These are phyloP conservation scores for Phocides pigmalion DNA, from an alignment of 1,140 invertebrate species.

Conservation along the genomic window DNA sequence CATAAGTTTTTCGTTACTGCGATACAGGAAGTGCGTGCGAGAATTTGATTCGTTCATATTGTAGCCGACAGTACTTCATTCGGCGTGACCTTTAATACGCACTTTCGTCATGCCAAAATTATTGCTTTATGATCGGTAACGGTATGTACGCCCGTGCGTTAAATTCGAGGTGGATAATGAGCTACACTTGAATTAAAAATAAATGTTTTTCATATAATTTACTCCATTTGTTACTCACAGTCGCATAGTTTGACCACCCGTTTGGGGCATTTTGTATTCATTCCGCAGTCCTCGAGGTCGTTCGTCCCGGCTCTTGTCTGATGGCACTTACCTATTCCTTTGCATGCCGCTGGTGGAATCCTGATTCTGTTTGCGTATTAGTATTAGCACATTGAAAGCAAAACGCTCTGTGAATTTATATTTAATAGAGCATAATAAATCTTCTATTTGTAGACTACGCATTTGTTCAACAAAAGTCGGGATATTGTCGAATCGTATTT, in stretches of 20 bases:
- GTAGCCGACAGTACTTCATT: slow-evolving; percentile 37
- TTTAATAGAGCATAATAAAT: slow-evolving; percentile 29
- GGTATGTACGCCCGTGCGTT: background rate
- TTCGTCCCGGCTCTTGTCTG: slow-evolving; percentile 78
- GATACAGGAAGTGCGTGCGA: slow-evolving; percentile 72
- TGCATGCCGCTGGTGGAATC: slow-evolving; percentile 61
- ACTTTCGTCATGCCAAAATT: slow-evolving; percentile 38
- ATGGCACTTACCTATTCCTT: slow-evolving; percentile 66
- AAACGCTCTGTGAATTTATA: slow-evolving; percentile 57
- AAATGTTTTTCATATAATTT: slow-evolving; percentile 39
- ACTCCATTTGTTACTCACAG: slow-evolving; percentile 39
- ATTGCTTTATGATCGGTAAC: slow-evolving; percentile 33
- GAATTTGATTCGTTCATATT: slow-evolving; percentile 57
- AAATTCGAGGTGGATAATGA: background rate
- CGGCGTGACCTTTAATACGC: slow-evolving; percentile 40
- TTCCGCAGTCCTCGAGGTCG: slow-evolving; percentile 69
- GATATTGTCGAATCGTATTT: slow-evolving; percentile 13
- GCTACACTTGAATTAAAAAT: background rate
- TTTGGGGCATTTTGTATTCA: slow-evolving; percentile 74
- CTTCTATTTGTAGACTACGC: slow-evolving; percentile 15
- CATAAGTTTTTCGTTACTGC: slow-evolving; percentile 24
- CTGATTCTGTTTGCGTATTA: slow-evolving; percentile 63
- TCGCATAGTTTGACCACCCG: slow-evolving; percentile 46
- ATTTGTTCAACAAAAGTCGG: slow-evolving; percentile 4
- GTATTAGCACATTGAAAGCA: slow-evolving; percentile 73